Evolutionary conservation across 2,113 vertebrate genomes (phyloP), one percentile per base, ranked within the genome.

Genomic region (Calidris pygmaea): DNA sequence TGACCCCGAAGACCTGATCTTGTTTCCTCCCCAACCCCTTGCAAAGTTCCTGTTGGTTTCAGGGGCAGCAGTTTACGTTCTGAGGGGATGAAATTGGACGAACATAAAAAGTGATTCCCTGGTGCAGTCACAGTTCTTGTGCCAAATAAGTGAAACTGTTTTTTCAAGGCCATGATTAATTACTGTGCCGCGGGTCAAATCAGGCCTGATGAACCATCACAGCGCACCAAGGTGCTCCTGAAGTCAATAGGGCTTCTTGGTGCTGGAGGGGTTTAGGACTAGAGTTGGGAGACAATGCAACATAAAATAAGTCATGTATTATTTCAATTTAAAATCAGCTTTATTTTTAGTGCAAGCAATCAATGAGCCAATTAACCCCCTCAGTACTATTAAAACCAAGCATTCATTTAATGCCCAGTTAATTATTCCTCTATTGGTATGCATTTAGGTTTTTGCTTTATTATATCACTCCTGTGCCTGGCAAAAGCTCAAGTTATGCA

Each of bases 401-500:
- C 37, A 63, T 63, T 96, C 16, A 91, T 94, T 90, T 53, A 78
- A 71, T 83, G 86, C 72, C 93, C 77, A 92, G 82, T 87, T 95
- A 82, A 81, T 94, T 90, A 66, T 89, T 88, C 58, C 39, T 50
- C 45, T 90, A 76, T 93, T 85, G 80, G 76, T 90, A 77, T 12
- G 3, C 18, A 72, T 93, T 83, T 87, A 95, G 92, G 56, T 67
- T 93, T 94, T 85, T 97, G 89, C 45, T 82, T 71, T 92, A 43
- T 95, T 91, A 5, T 65, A 21, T 89, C 62, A 79, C n/a, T 76
- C 48, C n/a, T 94, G 45, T 78, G 77, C 35, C 65, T 94, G 85
- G 87, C 89, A 93, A 91, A 94, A 96, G 63, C 32, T 74, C 90
- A 92, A 96, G 79, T 91, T 78, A 71, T 94, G 90, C 75, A 86